Conservation (phyloP, 2,113 vertebrate genomes). For the Epinephelus cyanopodus region DNA sequence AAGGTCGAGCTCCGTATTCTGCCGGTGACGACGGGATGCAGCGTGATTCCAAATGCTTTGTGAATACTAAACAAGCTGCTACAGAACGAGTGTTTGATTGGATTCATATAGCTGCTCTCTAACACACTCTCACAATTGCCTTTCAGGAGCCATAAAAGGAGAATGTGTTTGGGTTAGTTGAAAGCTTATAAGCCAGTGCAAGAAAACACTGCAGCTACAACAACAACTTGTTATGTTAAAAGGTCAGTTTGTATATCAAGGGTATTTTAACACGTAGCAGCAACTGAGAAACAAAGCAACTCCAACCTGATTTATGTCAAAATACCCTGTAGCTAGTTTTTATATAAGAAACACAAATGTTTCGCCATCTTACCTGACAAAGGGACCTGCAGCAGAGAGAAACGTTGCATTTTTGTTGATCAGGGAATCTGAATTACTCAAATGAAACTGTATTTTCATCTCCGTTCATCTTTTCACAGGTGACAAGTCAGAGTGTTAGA, state of each 20-base stretch:
- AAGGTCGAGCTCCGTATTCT: constrained; percentile 61
- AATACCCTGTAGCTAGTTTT: neutral
- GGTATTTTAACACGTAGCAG: neutral
- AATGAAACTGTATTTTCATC: neutral
- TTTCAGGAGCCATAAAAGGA: constrained; percentile 2
- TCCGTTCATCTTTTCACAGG: neutral
- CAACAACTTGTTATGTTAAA: constrained; percentile 11
- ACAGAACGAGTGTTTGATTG: constrained; percentile 35
- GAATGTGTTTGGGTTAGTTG: neutral
- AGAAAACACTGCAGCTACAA: neutral
- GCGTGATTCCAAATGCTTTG: constrained; percentile 37
- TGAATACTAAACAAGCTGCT: constrained; percentile 53
- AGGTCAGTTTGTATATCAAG: constrained; percentile 18
- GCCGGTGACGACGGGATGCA: constrained; percentile 45
- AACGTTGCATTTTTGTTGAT: neutral
- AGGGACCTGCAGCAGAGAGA: neutral
- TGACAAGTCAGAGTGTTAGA: neutral
- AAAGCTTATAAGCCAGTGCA: neutral
- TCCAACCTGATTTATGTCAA: neutral
- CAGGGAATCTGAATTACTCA: neutral
- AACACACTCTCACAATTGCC: constrained; percentile 20
- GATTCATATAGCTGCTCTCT: constrained; percentile 27
- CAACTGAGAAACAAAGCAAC: constrained; percentile 1
- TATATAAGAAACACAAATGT: neutral
- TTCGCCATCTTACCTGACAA: neutral